Conservation (phyloP, 2,113 vertebrate genomes). For the Sus scrofa region DNA sequence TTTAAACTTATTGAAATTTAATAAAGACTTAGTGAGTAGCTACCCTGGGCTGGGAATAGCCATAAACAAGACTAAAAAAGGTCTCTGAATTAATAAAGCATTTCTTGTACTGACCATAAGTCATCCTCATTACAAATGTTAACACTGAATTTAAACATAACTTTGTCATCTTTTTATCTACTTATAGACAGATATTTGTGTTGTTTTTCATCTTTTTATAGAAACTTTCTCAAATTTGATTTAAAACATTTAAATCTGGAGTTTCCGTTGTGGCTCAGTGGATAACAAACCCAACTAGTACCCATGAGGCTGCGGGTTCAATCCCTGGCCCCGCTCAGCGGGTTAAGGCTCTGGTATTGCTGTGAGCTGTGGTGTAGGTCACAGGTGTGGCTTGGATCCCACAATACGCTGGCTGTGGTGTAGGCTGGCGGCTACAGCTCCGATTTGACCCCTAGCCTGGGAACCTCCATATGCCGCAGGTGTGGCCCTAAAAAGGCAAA, state of each 20-base stretch:
- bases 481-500: too few species aligned
- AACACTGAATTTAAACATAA: slow-evolving; percentile 31
- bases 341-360: too few species aligned
- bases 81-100: slow-evolving; percentile 14
- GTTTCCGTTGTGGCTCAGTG: too few species aligned
- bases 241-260: not conserved
- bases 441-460: too few species aligned
- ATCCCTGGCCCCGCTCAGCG: too few species aligned
- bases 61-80: not conserved
- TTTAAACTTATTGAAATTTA: slow-evolving; percentile 34
- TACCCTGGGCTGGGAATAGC: not conserved
- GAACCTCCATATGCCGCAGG: too few species aligned
- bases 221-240: slow-evolving; percentile 32
- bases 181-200: not conserved
- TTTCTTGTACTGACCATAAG: not conserved
- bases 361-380: too few species aligned
- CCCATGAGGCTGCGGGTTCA: too few species aligned
- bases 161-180: not conserved
- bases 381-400: too few species aligned
- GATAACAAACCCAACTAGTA: too few species aligned
- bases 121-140: not conserved
- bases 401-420: too few species aligned
- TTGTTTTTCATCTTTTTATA: slow-evolving; percentile 7
- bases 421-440: too few species aligned
- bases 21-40: slow-evolving; percentile 19